Conservation (phyloP, 2,113 vertebrate species). For the Brienomyrus longianalis region DNA sequence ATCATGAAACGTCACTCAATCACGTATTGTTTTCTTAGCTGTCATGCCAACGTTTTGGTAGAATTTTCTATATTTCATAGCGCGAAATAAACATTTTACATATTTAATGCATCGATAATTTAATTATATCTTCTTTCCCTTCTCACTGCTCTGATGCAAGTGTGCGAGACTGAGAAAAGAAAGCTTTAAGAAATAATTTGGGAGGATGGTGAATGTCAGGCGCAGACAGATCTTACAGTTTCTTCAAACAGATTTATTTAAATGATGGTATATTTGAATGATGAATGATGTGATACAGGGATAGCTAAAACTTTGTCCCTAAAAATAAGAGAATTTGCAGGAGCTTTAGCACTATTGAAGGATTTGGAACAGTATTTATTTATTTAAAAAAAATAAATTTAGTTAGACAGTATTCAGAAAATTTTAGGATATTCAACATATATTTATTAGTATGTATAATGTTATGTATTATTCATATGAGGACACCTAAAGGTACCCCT, state of each 20-base stretch:
- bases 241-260: constrained; percentile 26
- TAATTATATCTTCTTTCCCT: neutral
- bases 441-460: neutral
- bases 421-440: neutral
- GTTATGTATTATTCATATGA: neutral
- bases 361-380: neutral
- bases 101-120: constrained; percentile 14
- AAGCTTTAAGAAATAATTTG: constrained; percentile 27
- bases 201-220: constrained; percentile 33
- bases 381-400: neutral
- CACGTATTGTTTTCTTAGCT: neutral
- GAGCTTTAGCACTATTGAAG: neutral
- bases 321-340: neutral
- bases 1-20: neutral
- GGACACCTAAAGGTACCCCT: too few relatives aligned
- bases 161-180: constrained; percentile 20
- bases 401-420: neutral
- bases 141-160: constrained; percentile 18
- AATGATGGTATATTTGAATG: constrained; percentile 23
- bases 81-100: neutral
- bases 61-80: neutral
- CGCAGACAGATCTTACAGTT: constrained; percentile 26
- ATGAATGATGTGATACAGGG: neutral
- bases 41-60: neutral
- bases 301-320: neutral